Percentiles rank a stretch among this genome's conserved stretches.
These are phyloP conservation scores for Acrobasis consociella DNA, from an alignment of 2,888 invertebrate genomes.

Conservation along the genomic window DNA sequence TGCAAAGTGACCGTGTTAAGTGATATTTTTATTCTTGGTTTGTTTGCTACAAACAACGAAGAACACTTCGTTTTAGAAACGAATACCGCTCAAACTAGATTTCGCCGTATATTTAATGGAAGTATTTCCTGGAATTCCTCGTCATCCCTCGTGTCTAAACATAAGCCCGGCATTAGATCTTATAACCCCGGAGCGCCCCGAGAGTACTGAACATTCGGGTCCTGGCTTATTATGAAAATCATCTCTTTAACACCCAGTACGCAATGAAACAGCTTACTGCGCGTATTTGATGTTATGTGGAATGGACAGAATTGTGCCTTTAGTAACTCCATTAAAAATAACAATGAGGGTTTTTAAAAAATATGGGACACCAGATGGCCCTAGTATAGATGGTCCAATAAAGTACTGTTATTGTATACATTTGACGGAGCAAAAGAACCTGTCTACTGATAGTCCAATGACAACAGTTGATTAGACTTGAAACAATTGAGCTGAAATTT, in stretches of 20 bases:
- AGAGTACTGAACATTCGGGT: background rate
- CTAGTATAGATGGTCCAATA: no score
- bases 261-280: background rate
- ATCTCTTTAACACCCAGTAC: background rate
- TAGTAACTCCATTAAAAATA: no score
- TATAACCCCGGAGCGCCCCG: background rate
- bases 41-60: background rate
- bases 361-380: no score
- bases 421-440: no score
- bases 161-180: background rate
- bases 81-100: background rate
- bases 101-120: background rate
- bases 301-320: no score
- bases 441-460: no score
- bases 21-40: no score
- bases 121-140: background rate
- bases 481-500: no score
- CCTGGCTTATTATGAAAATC: background rate
- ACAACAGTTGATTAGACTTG: no score
- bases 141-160: background rate
- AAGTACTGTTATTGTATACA: no score
- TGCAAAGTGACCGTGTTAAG: no score
- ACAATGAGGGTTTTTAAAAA: background rate
- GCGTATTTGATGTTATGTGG: no score
- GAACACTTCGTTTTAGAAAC: background rate